Evolutionary conservation across 1,140 invertebrate species (phyloP).

Genomic region (Lucilia cuprina): DNA sequence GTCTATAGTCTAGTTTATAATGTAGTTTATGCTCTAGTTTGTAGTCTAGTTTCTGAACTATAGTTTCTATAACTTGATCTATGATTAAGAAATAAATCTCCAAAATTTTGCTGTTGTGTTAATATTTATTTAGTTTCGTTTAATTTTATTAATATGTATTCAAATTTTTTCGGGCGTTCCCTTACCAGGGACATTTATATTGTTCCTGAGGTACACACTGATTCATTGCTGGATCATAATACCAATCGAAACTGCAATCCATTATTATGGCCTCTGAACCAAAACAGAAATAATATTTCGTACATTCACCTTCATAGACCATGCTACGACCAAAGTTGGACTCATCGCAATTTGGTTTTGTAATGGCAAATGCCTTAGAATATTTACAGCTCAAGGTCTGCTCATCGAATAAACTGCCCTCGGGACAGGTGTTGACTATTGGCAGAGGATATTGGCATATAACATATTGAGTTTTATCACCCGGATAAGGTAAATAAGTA

Average conservation of each 20-base stretch:
- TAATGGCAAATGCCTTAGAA: too few species aligned
- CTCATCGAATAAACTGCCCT: conserved; percentile 38
- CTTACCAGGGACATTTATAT: conserved; percentile 20
- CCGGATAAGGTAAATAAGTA: conserved; percentile 47
- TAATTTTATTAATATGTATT: background rate
- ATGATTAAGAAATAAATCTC: background rate
- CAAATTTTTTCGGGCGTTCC: background rate
- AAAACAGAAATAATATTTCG: conserved; percentile 32
- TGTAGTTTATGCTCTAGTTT: too few species aligned
- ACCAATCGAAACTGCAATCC: conserved; percentile 18
- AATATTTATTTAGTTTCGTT: background rate
- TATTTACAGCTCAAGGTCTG: conserved; percentile 36
- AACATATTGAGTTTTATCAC: conserved; percentile 46
- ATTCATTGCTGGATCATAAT: background rate
- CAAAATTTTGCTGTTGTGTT: background rate
- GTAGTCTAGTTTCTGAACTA: too few species aligned
- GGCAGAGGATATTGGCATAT: conserved; percentile 50
- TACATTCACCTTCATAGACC: conserved; percentile 32
- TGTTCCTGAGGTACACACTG: background rate
- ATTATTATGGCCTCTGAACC: background rate
- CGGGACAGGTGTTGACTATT: conserved; percentile 38
- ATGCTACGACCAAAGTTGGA: background rate
- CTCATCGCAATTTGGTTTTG: background rate
- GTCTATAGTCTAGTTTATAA: too few species aligned
- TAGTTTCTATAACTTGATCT: too few species aligned